A percentile compares a stretch with the other conserved stretches of the same genome.
These are phyloP conservation scores for Noctua comes DNA, from an alignment of 2,888 invertebrate species.

Conservation along the genomic window DNA sequence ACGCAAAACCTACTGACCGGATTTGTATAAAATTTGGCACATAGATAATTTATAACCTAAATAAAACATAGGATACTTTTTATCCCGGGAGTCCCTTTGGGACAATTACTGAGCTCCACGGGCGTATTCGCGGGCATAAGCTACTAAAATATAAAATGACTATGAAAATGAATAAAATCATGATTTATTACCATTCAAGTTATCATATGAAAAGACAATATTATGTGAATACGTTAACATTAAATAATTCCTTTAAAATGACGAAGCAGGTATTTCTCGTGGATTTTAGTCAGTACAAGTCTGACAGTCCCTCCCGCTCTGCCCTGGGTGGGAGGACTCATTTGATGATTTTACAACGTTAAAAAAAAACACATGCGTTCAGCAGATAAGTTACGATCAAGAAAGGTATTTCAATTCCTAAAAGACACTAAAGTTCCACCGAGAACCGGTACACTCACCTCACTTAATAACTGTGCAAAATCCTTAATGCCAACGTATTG, in stretches of 20 bases:
- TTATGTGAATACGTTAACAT: background rate
- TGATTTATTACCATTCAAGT: no score
- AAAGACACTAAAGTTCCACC: background rate
- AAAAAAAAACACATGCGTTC: background rate
- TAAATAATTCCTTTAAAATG: background rate
- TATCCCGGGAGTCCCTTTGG: no score
- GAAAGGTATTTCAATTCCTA: background rate
- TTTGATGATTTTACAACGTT: no score
- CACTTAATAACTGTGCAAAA: slow-evolving; percentile 66
- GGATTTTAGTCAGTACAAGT: no score
- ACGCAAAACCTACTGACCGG: no score
- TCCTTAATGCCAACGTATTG: slow-evolving; percentile 67
- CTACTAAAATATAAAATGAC: background rate
- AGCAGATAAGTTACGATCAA: background rate
- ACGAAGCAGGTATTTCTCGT: background rate
- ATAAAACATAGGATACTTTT: no score
- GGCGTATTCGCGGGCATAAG: no score
- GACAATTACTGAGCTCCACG: no score
- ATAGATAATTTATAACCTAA: no score
- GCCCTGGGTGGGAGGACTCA: no score
- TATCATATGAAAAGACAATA: background rate
- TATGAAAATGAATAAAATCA: background rate
- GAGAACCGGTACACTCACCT: slow-evolving; percentile 48
- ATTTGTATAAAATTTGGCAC: no score
- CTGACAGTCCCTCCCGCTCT: no score